Evolutionary conservation across 2,888 invertebrate genomes (phyloP).

Genomic region (Idaea aversata): DNA sequence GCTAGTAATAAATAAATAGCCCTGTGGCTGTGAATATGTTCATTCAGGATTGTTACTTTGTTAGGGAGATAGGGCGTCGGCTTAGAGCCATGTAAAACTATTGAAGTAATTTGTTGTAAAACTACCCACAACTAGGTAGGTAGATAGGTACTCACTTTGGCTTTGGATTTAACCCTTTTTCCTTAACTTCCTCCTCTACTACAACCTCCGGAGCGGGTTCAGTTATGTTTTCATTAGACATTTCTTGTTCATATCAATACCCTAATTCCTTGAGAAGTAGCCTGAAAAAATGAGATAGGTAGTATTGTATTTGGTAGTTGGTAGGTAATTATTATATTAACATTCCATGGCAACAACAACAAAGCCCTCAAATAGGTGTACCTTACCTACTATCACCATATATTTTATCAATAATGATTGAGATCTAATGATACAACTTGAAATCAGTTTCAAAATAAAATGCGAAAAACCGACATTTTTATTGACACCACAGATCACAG

Average conservation of each 20-base stretch:
- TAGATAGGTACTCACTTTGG: constrained; percentile 27
- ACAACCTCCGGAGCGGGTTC: background rate
- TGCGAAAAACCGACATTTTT: too few species aligned
- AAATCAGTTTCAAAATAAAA: too few species aligned
- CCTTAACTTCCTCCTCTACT: background rate
- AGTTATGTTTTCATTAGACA: background rate
- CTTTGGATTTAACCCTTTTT: constrained; percentile 28
- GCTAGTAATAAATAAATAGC: background rate
- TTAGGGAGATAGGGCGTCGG: background rate
- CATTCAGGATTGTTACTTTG: too few species aligned
- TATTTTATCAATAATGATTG: too few species aligned
- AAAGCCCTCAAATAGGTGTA: too few species aligned
- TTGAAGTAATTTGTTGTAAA: background rate
- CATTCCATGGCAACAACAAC: too few species aligned
- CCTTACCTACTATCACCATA: too few species aligned
- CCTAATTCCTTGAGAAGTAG: background rate
- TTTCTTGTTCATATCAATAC: background rate
- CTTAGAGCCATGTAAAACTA: background rate
- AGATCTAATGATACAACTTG: too few species aligned
- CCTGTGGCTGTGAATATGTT: background rate
- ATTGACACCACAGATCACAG: too few species aligned
- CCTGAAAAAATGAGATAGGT: background rate
- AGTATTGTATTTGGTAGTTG: background rate
- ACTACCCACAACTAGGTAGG: background rate
- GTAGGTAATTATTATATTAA: too few species aligned